These are phyloP conservation scores for Theocolax elegans DNA, from an alignment of 1,140 invertebrate genomes.

Conservation along the genomic window DNA sequence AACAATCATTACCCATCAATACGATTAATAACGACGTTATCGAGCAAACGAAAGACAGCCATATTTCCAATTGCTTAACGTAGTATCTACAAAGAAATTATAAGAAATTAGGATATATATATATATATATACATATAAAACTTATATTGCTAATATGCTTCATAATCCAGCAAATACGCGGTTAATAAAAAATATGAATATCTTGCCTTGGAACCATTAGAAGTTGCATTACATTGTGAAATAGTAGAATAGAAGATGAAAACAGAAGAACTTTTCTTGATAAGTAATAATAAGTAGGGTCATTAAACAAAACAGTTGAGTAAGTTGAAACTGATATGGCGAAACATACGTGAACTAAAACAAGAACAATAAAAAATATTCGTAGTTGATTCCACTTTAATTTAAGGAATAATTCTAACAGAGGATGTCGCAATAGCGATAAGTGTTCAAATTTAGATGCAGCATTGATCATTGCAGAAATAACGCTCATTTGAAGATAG, in stretches of 20 bases:
- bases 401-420: conserved; percentile 65
- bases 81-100: neutral
- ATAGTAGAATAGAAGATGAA: neutral
- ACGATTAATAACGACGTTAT: neutral
- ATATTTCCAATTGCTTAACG: neutral
- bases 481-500: conserved; percentile 55
- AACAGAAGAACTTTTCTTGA: neutral
- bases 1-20: neutral
- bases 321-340: conserved; percentile 52
- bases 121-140: too few species aligned
- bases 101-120: too few species aligned
- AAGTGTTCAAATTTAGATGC: conserved; percentile 45
- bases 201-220: neutral
- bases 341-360: conserved; percentile 59
- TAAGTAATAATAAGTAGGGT: neutral
- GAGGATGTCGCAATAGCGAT: conserved; percentile 62
- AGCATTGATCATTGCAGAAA: conserved; percentile 51
- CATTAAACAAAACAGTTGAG: neutral
- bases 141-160: too few species aligned
- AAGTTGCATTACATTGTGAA: neutral
- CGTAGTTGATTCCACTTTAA: conserved; percentile 66
- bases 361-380: conserved; percentile 61
- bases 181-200: neutral
- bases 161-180: too few species aligned
- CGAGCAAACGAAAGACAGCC: neutral